Percentiles rank a stretch among this genome's conserved stretches.
Evolutionary conservation across 2,113 vertebrate species (phyloP).

Genomic region (Phrynosoma platyrhinos): DNA sequence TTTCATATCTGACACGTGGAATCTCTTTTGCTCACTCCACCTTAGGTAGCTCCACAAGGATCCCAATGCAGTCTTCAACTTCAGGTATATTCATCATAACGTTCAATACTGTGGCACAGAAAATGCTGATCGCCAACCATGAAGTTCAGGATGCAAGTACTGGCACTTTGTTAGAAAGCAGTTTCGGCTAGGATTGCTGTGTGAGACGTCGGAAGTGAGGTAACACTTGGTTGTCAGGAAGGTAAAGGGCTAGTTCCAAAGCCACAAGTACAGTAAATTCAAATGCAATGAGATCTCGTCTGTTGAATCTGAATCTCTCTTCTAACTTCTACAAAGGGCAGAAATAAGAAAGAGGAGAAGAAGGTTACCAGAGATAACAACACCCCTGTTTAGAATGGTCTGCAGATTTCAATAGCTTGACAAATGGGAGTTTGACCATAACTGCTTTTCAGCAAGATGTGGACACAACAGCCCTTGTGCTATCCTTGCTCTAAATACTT

Average conservation of each 20-base stretch:
- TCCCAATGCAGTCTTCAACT: constrained; percentile 19
- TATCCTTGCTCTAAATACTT: not conserved
- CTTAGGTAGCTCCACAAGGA: not conserved
- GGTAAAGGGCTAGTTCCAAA: constrained; percentile 96
- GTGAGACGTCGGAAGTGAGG: constrained; percentile 93
- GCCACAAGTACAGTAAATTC: constrained; percentile 98
- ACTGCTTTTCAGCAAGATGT: not conserved
- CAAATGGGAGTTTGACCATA: not conserved
- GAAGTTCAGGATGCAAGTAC: constrained; percentile 7
- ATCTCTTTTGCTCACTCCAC: not conserved
- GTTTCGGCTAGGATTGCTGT: constrained; percentile 82
- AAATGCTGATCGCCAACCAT: not conserved
- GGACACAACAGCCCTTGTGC: not conserved
- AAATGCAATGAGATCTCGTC: constrained; percentile 91
- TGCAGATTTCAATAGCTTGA: not conserved
- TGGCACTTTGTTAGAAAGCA: not conserved
- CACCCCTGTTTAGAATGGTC: not conserved
- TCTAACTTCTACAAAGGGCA: constrained; percentile 87
- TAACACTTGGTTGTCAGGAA: constrained; percentile 94
- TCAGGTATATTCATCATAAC: not conserved
- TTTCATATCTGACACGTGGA: constrained; percentile 51
- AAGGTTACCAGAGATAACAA: not conserved
- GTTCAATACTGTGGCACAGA: not conserved
- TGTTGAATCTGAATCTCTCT: constrained; percentile 93
- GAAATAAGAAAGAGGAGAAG: not conserved